These are phyloP conservation scores for Ochlodes sylvanus DNA, from an alignment of 2,888 invertebrate species.

Conservation along the genomic window DNA sequence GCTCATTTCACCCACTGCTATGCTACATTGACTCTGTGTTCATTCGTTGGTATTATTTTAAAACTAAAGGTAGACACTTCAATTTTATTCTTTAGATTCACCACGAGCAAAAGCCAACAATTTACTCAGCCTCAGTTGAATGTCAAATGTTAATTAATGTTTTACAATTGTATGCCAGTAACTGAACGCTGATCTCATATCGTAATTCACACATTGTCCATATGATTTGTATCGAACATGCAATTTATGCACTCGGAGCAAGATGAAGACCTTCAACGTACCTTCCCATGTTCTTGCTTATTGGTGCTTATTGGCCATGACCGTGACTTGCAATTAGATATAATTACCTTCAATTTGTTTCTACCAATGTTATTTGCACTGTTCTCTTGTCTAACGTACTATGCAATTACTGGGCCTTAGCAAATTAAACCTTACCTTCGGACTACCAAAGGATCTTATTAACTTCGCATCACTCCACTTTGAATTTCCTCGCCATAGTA, in stretches of 20 bases:
- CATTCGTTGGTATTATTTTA: no score
- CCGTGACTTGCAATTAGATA: slow-evolving; percentile 80
- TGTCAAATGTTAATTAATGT: slow-evolving; percentile 16
- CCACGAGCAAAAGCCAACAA: no score
- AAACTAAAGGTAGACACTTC: no score
- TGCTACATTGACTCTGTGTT: no score
- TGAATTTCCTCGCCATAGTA: slow-evolving; percentile 15
- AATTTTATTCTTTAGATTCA: no score
- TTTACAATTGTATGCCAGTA: background rate
- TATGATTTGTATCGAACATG: slow-evolving; percentile 29
- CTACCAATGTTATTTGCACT: slow-evolving; percentile 75
- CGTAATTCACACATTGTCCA: slow-evolving; percentile 19
- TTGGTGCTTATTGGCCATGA: slow-evolving; percentile 85
- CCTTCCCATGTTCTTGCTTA: slow-evolving; percentile 79
- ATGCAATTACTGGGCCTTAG: slow-evolving; percentile 71
- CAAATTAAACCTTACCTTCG: slow-evolving; percentile 65
- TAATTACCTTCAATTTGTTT: slow-evolving; percentile 83
- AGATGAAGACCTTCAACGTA: slow-evolving; percentile 60
- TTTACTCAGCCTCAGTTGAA: no score
- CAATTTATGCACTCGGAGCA: slow-evolving; percentile 23
- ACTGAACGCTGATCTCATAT: slow-evolving; percentile 16
- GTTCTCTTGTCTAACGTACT: slow-evolving; percentile 63
- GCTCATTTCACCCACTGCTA: no score
- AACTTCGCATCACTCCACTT: slow-evolving; percentile 20
- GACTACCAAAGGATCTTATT: slow-evolving; percentile 52